Conservation (phyloP, 2,888 invertebrate species). For the Tipula lateralis region DNA sequence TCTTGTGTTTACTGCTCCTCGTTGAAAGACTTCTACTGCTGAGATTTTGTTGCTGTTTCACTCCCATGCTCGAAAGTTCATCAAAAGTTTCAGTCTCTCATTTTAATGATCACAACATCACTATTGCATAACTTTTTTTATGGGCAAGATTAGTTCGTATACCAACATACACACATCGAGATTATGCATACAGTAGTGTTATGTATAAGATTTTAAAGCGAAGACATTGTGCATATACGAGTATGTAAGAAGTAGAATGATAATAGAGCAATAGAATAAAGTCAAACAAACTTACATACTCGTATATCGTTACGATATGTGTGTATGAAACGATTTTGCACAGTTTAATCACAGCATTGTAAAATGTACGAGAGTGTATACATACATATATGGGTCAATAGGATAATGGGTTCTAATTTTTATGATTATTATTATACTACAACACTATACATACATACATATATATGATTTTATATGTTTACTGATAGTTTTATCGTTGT, state of each 20-base stretch:
- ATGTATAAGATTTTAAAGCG: background rate
- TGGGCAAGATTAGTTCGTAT: background rate
- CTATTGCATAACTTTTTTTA: background rate
- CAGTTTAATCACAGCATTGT: background rate
- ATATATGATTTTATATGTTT: background rate
- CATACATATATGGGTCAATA: background rate
- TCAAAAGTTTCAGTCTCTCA: background rate
- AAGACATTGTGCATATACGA: background rate
- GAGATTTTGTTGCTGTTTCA: too few relatives aligned
- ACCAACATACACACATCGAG: background rate
- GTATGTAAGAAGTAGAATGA: background rate
- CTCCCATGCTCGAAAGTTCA: too few relatives aligned
- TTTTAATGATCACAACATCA: background rate
- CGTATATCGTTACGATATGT: background rate
- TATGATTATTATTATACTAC: background rate
- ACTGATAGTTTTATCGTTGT: slow-evolving; percentile 6
- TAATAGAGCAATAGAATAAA: background rate
- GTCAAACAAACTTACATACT: background rate
- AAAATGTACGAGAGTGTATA: background rate
- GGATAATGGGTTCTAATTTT: slow-evolving; percentile 19
- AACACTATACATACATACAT: background rate
- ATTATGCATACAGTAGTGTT: background rate
- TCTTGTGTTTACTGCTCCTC: too few relatives aligned
- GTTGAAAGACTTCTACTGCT: too few relatives aligned
- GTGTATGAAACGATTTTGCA: background rate